Evolutionary conservation across 2,888 invertebrate genomes (phyloP).

Genomic region (Tipula vernalis): DNA sequence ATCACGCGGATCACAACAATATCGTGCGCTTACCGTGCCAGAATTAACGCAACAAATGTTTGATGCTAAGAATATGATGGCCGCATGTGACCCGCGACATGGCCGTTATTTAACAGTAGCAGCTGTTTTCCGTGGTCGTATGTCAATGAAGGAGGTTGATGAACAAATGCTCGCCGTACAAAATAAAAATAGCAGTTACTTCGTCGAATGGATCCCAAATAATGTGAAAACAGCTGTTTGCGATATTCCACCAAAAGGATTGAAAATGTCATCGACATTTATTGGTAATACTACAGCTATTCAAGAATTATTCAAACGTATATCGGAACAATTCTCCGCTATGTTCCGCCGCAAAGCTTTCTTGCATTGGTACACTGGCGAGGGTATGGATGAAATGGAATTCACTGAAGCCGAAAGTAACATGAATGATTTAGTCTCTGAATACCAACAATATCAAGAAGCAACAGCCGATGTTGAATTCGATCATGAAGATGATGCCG

Average conservation of each 20-base stretch:
- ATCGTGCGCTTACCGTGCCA: constrained; percentile 55
- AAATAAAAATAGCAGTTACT: constrained; percentile 48
- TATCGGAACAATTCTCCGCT: constrained; percentile 61
- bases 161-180: constrained; percentile 59
- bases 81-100: constrained; percentile 58
- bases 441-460: constrained; percentile 90
- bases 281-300: constrained; percentile 66
- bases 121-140: constrained; percentile 55
- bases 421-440: constrained; percentile 81
- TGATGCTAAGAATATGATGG: constrained; percentile 68
- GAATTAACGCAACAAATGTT: constrained; percentile 70
- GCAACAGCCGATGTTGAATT: constrained; percentile 80
- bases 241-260: constrained; percentile 63
- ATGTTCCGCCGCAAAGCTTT: constrained; percentile 70
- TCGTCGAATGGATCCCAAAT: constrained; percentile 66
- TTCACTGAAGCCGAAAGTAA: constrained; percentile 94
- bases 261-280: constrained; percentile 70
- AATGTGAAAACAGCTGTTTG: constrained; percentile 72
- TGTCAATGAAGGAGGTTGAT: constrained; percentile 69
- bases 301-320: constrained; percentile 60
- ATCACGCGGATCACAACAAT: constrained; percentile 48
- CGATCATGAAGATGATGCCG: constrained; percentile 66
- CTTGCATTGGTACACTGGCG: constrained; percentile 78
- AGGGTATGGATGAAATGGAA: constrained; percentile 97
- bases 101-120: constrained; percentile 59